Evolutionary conservation across 2,888 invertebrate species (phyloP).

Genomic region (Acanthoscelides obtectus): DNA sequence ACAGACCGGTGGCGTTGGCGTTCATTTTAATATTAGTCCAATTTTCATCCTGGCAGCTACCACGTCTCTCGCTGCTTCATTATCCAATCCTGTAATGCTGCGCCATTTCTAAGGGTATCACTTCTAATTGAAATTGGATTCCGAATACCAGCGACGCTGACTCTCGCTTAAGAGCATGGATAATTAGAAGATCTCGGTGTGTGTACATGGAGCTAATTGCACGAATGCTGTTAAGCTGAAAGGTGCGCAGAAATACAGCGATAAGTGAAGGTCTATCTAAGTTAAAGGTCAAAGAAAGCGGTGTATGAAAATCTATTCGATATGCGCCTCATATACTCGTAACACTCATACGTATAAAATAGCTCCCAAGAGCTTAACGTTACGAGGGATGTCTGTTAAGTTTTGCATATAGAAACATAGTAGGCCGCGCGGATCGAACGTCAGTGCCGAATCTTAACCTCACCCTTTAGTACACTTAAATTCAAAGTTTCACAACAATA

Average conservation of each 20-base stretch:
- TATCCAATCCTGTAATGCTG: constrained; percentile 10
- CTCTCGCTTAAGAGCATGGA: neutral
- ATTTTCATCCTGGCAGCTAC: constrained; percentile 11
- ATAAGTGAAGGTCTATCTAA: too few relatives aligned
- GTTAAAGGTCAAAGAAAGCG: too few relatives aligned
- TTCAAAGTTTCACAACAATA: too few relatives aligned
- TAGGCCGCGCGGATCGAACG: too few relatives aligned
- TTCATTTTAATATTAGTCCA: constrained; percentile 13
- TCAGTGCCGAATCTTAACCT: too few relatives aligned
- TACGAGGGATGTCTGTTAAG: too few relatives aligned
- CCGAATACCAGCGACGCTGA: neutral
- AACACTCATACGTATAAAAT: too few relatives aligned
- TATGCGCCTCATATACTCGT: too few relatives aligned
- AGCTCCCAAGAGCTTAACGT: too few relatives aligned
- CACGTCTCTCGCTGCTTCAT: constrained; percentile 12
- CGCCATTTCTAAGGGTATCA: constrained; percentile 2
- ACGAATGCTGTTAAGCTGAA: neutral
- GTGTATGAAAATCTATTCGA: too few relatives aligned
- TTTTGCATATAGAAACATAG: too few relatives aligned
- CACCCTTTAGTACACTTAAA: too few relatives aligned
- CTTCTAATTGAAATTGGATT: constrained; percentile 11
- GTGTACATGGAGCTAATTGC: neutral
- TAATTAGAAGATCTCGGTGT: neutral
- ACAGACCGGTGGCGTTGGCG: neutral
- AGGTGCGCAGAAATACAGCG: neutral